These are phyloP conservation scores for Datnioides undecimradiatus DNA, from an alignment of 2,113 vertebrate species.

Conservation along the genomic window DNA sequence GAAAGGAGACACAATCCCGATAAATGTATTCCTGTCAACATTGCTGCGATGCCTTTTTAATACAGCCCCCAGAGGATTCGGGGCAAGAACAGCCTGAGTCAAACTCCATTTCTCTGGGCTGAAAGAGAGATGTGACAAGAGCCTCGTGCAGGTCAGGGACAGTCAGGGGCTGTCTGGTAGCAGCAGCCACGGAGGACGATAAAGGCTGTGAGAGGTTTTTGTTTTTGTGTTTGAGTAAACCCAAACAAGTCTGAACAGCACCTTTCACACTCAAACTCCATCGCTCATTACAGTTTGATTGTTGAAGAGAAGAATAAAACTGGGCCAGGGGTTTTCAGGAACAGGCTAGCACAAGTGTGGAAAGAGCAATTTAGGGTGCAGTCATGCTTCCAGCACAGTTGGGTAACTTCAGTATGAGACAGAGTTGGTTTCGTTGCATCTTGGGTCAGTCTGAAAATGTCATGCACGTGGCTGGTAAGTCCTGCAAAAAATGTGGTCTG, in stretches of 20 bases:
- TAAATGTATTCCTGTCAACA: conserved; percentile 87
- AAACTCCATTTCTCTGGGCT: conserved; percentile 81
- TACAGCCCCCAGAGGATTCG: conserved; percentile 79
- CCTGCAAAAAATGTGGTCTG: neutral
- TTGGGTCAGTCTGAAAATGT: conserved; percentile 18
- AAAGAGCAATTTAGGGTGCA: conserved; percentile 45
- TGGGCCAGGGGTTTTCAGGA: conserved; percentile 20
- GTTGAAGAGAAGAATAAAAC: conserved; percentile 21
- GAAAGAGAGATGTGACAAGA: conserved; percentile 76
- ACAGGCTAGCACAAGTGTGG: conserved; percentile 12
- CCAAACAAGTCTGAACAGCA: conserved; percentile 23
- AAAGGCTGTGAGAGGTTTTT: conserved; percentile 28
- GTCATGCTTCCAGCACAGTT: conserved; percentile 22
- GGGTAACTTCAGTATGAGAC: conserved; percentile 2
- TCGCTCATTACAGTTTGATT: conserved; percentile 16
- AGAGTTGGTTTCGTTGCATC: neutral
- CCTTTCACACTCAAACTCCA: conserved; percentile 12
- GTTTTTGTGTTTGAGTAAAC: conserved; percentile 28
- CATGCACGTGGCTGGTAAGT: neutral
- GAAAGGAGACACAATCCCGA: conserved; percentile 85
- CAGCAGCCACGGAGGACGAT: conserved; percentile 9
- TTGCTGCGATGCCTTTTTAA: conserved; percentile 83
- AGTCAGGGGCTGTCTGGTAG: conserved; percentile 46
- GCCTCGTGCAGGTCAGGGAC: conserved; percentile 64
- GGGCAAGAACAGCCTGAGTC: conserved; percentile 77